These are phyloP conservation scores for Psophia crepitans DNA, from an alignment of 2,113 vertebrate genomes.

Conservation along the genomic window DNA sequence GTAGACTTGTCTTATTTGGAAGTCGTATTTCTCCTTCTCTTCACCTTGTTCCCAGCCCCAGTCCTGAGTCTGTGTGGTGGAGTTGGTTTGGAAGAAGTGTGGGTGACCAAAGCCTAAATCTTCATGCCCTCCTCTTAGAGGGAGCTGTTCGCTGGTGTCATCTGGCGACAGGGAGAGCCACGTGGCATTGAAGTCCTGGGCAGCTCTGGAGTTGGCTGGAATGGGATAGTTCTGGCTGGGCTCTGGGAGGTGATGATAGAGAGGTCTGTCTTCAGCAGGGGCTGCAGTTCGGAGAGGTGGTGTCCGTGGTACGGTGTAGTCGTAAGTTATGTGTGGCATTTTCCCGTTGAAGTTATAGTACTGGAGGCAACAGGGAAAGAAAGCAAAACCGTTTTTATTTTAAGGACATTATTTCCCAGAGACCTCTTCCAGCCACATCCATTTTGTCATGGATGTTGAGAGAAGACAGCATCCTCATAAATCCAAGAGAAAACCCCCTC, in stretches of 20 bases:
- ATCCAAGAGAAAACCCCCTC: not conserved
- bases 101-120: not conserved
- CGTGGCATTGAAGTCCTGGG: constrained; percentile 44
- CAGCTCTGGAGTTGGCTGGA: constrained; percentile 21
- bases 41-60: constrained; percentile 53
- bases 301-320: constrained; percentile 81
- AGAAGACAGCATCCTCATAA: not conserved
- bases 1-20: constrained; percentile 40
- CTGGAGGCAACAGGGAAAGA: constrained; percentile 59
- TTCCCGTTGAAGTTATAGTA: constrained; percentile 91
- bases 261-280: constrained; percentile 23
- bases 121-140: not conserved
- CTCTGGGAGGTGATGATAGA: constrained; percentile 37
- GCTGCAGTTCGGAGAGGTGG: constrained; percentile 50
- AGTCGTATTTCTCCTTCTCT: constrained; percentile 44
- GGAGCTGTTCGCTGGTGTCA: constrained; percentile 13
- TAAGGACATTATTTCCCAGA: not conserved
- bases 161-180: constrained; percentile 39
- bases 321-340: constrained; percentile 85
- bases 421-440: not conserved
- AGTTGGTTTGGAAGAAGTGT: constrained; percentile 29
- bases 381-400: not conserved
- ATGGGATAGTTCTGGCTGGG: not conserved
- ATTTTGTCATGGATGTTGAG: not conserved
- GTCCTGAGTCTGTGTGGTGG: not conserved